phyloP scores from a whole-genome alignment of 1,140 invertebrate genomes.

The Episyrphus balteatus region DNA sequence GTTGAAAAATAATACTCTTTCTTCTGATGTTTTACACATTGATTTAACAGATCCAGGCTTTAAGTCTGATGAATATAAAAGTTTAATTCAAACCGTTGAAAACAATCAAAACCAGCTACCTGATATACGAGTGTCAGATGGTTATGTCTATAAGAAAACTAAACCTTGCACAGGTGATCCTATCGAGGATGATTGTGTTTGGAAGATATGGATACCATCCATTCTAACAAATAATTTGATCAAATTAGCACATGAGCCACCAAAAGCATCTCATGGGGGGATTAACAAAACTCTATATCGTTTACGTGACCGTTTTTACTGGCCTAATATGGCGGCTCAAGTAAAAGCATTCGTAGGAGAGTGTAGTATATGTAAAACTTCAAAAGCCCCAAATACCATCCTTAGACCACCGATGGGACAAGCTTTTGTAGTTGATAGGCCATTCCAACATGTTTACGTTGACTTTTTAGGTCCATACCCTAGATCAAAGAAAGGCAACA shows the following conservation, averaged over 20 bases:
- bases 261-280: conserved; percentile 4
- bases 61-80: conserved; percentile 2
- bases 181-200: too few species aligned
- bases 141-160: conserved; percentile 8
- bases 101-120: conserved; percentile 3
- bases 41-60: conserved; percentile 3
- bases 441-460: conserved; percentile 8
- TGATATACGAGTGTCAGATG: conserved; percentile 5
- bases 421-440: conserved; percentile 3
- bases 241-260: conserved; percentile 1
- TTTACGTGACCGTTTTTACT: too few species aligned
- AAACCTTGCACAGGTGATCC: too few species aligned
- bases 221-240: neutral
- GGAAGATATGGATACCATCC: too few species aligned
- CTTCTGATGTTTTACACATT: conserved; percentile 1
- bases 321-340: too few species aligned
- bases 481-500: conserved; percentile 3
- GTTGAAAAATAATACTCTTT: conserved; percentile 3
- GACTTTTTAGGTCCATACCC: conserved; percentile 8
- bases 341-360: neutral
- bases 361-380: conserved; percentile 2
- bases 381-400: conserved; percentile 4
- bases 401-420: too few species aligned
- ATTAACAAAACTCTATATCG: conserved; percentile 3
- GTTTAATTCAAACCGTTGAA: neutral